These are phyloP conservation scores for Callionymus lyra DNA, from an alignment of 2,113 vertebrate species.

Conservation along the genomic window DNA sequence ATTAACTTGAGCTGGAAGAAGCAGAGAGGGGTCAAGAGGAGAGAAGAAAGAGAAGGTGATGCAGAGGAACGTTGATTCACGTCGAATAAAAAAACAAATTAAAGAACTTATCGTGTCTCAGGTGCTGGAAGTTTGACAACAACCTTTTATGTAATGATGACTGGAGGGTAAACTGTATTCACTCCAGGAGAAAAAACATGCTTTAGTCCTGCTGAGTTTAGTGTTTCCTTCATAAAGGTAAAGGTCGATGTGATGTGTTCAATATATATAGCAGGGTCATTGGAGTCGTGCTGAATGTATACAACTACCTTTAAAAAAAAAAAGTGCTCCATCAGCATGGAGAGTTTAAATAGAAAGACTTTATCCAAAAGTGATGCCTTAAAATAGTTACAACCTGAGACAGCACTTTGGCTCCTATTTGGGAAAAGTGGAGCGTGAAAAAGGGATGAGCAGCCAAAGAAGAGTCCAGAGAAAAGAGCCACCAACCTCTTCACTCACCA, in stretches of 20 bases:
- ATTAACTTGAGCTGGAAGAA: constrained; percentile 31
- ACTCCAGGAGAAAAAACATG: not conserved
- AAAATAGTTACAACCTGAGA: constrained; percentile 35
- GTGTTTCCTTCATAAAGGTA: not conserved
- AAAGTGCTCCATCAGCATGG: constrained; percentile 19
- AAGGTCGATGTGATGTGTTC: too few relatives aligned
- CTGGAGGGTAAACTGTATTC: not conserved
- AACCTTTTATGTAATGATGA: not conserved
- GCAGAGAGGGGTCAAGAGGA: constrained; percentile 32
- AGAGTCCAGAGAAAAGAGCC: too few relatives aligned
- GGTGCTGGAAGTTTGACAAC: too few relatives aligned
- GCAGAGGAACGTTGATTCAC: constrained; percentile 16
- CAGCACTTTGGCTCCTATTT: constrained; percentile 22
- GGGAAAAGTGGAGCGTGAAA: constrained; percentile 45
- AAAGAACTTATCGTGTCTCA: not conserved
- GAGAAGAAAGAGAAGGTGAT: constrained; percentile 21
- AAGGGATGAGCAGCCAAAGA: constrained; percentile 1
- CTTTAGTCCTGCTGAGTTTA: not conserved
- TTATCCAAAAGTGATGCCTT: constrained; percentile 21
- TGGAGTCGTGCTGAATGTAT: constrained; percentile 17
- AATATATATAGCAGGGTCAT: too few relatives aligned
- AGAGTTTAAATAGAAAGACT: constrained; percentile 17
- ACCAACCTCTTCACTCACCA: not conserved
- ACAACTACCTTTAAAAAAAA: constrained; percentile 3
- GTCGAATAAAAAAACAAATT: constrained; percentile 32